These are phyloP conservation scores for Xerus inauris DNA, from an alignment of 2,113 vertebrate genomes.

Conservation along the genomic window DNA sequence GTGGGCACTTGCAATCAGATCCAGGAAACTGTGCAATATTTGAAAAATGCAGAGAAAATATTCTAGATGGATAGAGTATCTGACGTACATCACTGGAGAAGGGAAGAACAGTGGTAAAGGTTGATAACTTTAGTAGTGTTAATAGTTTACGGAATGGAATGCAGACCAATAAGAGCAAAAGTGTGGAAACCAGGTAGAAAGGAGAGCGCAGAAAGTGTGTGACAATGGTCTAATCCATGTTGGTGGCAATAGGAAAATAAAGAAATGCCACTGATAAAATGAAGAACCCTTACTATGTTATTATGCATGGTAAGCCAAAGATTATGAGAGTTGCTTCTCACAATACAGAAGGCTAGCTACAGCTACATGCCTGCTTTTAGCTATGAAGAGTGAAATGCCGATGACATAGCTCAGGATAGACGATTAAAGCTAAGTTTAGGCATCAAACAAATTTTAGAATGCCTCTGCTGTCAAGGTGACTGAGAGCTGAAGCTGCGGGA, in stretches of 20 bases:
- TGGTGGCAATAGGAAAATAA: not conserved
- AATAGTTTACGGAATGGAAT: accelerated
- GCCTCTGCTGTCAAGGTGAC: not conserved
- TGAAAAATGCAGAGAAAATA: not conserved
- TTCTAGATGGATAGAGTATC: not conserved
- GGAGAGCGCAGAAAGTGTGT: accelerated
- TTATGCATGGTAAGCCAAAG: too few relatives aligned
- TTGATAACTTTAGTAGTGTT: accelerated
- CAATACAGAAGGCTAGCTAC: not conserved
- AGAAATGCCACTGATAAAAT: not conserved
- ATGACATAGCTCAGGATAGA: not conserved
- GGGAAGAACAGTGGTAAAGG: not conserved
- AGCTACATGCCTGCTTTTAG: not conserved
- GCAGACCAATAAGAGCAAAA: not conserved
- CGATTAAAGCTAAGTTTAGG: not conserved
- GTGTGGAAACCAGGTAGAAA: too few relatives aligned
- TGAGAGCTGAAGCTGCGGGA: not conserved
- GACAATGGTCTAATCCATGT: not conserved
- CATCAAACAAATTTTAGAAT: not conserved
- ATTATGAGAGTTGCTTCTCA: not conserved
- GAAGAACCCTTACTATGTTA: not conserved
- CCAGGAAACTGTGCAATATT: not conserved
- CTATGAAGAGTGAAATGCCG: not conserved
- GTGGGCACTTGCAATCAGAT: too few relatives aligned
- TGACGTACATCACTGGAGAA: not conserved